phyloP scores from a whole-genome alignment of 2,888 invertebrate species.

The Pediacus dermestoides region DNA sequence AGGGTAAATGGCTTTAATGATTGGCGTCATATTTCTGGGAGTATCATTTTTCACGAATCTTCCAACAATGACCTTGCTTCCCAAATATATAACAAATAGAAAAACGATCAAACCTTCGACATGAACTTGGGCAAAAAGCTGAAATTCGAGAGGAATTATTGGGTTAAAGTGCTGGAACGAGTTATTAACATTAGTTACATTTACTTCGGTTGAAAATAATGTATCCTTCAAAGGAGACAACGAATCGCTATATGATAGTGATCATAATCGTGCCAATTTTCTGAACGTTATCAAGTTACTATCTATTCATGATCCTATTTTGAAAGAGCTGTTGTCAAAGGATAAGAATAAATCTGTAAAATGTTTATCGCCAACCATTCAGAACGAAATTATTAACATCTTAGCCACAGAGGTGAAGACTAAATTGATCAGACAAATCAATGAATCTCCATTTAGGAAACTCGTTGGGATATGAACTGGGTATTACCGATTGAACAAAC shows the following conservation, averaged over 20 bases:
- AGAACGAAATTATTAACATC: background rate
- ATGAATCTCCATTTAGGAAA: background rate
- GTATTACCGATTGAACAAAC: no score
- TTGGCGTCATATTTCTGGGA: constrained; percentile 9
- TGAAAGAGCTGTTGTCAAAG: constrained; percentile 1
- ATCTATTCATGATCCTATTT: background rate
- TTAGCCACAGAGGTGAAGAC: background rate
- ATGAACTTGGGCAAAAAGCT: no score
- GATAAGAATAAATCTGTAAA: constrained; percentile 2
- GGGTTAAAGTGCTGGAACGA: no score
- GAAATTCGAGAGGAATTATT: no score
- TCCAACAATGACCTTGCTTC: constrained; percentile 8
- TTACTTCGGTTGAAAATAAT: no score
- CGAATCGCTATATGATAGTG: no score
- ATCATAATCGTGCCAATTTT: background rate
- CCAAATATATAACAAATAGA: no score
- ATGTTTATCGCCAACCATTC: background rate
- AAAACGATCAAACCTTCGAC: no score
- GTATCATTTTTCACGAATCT: constrained; percentile 7
- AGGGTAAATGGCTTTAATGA: no score
- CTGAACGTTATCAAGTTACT: constrained; percentile 1
- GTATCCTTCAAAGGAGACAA: no score
- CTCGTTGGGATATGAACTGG: no score
- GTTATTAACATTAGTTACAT: no score
- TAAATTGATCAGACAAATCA: background rate